A percentile compares a stretch with the other conserved stretches of the same genome.
Conservation (phyloP, 2,797 vertebrate genomes). For the Leptodactylus fallax region DNA sequence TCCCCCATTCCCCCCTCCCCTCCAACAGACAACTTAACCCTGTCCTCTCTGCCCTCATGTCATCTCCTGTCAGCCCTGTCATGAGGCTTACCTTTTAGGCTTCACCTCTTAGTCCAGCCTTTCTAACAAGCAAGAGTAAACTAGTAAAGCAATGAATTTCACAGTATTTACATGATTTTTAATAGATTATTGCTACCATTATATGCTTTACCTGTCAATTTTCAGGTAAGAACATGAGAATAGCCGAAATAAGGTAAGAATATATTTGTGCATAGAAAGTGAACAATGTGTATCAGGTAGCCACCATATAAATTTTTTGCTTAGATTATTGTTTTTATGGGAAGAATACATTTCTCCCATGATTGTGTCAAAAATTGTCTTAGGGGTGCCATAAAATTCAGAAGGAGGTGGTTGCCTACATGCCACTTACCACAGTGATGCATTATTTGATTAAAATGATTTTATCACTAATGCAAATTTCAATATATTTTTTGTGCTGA, state of each 20-base stretch:
- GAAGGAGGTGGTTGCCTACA: neutral
- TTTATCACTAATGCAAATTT: no score
- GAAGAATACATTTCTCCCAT: neutral
- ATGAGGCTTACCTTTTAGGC: no score
- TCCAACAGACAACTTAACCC: no score
- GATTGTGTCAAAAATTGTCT: neutral
- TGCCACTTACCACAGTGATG: no score
- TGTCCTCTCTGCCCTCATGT: no score
- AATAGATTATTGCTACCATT: neutral
- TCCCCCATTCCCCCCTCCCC: no score
- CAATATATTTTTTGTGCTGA: no score
- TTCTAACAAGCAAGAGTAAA: no score
- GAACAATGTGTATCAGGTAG: constrained; percentile 7
- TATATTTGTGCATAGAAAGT: neutral
- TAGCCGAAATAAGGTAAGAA: neutral
- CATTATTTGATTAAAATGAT: no score
- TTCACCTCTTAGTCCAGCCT: no score
- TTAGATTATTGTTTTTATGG: neutral
- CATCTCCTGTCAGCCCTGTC: no score
- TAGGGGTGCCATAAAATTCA: neutral
- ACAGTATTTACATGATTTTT: neutral
- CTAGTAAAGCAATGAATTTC: neutral
- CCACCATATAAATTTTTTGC: neutral
- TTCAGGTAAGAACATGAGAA: neutral
- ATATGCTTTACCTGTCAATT: neutral